phyloP scores from a whole-genome alignment of 2,888 invertebrate genomes.

The Coenonympha arcania region DNA sequence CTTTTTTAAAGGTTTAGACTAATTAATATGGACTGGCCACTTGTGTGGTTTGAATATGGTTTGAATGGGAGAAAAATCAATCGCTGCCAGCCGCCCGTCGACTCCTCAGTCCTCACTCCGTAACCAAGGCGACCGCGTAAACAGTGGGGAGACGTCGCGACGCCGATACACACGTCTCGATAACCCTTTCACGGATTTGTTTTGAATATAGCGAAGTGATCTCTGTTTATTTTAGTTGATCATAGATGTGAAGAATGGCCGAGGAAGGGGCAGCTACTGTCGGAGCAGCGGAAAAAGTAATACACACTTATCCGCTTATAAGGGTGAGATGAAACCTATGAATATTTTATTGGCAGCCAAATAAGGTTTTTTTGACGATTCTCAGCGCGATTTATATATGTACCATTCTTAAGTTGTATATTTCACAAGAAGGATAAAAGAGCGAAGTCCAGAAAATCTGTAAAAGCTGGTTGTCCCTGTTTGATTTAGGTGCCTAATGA shows the following conservation, averaged over 20 bases:
- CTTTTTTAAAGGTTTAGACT: constrained; percentile 8
- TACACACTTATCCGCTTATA: constrained; percentile 87
- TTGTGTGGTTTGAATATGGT: no score
- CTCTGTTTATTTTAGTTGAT: constrained; percentile 15
- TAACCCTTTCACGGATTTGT: constrained; percentile 29
- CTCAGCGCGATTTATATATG: no score
- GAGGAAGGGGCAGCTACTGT: constrained; percentile 53
- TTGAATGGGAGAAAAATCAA: constrained; percentile 61
- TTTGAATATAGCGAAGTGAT: constrained; percentile 12
- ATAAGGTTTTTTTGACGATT: no score
- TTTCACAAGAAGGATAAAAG: no score
- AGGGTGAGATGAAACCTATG: constrained; percentile 73
- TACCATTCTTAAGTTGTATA: no score
- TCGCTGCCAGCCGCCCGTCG: constrained; percentile 59
- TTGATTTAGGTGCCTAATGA: no score
- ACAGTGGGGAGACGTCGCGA: constrained; percentile 60
- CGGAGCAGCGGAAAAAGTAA: constrained; percentile 77
- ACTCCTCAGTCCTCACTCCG: no score
- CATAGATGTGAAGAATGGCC: constrained; percentile 42
- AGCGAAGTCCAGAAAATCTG: no score
- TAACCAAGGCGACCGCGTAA: constrained; percentile 70
- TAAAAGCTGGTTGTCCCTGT: no score
- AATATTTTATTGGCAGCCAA: no score
- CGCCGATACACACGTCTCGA: constrained; percentile 39
- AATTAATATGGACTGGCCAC: constrained; percentile 23